Evolutionary conservation across 1,140 invertebrate species (phyloP).

Genomic region (Galendromus occidentalis): DNA sequence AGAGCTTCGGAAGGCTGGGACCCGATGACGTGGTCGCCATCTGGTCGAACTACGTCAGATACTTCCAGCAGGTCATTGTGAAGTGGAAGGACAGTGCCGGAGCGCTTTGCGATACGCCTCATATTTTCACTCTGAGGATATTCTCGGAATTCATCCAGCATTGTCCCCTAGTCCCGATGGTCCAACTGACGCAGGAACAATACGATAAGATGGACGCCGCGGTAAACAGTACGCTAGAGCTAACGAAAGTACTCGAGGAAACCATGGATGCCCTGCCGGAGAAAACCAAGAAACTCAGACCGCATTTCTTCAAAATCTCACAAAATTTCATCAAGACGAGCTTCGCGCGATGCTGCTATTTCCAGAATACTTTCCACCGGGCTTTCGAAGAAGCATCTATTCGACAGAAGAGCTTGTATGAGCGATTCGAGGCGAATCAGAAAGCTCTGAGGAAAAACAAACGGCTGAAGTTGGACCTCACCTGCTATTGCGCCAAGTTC

Average conservation of each 20-base stretch:
- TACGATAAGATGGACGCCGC: background rate
- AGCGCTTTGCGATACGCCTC: background rate
- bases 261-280: background rate
- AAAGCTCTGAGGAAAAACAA: background rate
- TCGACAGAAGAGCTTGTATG: background rate
- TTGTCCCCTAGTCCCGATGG: background rate
- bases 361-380: background rate
- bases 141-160: slow-evolving; percentile 3
- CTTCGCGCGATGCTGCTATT: background rate
- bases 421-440: background rate
- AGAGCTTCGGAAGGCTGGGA: background rate
- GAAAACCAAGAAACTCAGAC: background rate
- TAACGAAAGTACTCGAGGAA: background rate
- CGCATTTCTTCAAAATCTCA: background rate
- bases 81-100: background rate
- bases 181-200: background rate
- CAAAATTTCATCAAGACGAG: background rate
- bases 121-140: background rate
- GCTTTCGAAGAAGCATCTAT: background rate
- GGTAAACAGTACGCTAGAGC: background rate
- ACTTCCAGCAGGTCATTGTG: background rate
- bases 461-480: background rate
- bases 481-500: background rate
- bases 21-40: background rate
- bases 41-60: background rate